phyloP scores from a whole-genome alignment of 92 coral and sea anemone species.

The Pocillopora grandis region DNA sequence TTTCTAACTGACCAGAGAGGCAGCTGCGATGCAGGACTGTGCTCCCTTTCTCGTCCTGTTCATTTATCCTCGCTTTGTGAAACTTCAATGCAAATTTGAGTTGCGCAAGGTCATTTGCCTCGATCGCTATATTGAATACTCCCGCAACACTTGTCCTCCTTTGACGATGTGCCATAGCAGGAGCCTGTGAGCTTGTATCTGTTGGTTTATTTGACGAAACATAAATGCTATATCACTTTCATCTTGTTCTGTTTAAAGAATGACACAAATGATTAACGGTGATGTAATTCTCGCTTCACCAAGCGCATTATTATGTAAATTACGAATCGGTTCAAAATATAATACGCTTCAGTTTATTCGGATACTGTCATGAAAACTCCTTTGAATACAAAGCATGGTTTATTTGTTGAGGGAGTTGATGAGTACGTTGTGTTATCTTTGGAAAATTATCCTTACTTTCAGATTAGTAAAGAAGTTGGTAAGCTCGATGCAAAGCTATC shows the following conservation, averaged over 20 bases:
- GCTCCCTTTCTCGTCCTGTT: constrained; percentile 78
- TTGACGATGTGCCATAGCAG: constrained; percentile 19
- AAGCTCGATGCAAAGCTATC: background rate
- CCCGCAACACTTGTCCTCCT: constrained; percentile 26
- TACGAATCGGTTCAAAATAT: background rate
- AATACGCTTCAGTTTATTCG: constrained; percentile 5
- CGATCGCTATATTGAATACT: constrained; percentile 74
- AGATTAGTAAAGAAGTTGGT: background rate
- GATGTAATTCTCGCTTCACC: constrained; percentile 12
- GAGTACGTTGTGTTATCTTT: constrained; percentile 2
- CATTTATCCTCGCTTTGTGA: constrained; percentile 63
- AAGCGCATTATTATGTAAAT: constrained; percentile 40
- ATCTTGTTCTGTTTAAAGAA: background rate
- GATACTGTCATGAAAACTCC: constrained; percentile 11
- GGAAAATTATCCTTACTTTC: background rate
- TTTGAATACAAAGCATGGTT: background rate
- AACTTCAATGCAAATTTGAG: constrained; percentile 71
- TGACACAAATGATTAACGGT: constrained; percentile 14
- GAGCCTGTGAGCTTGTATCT: background rate
- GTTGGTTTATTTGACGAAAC: background rate
- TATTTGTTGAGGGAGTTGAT: background rate
- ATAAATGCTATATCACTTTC: constrained; percentile 5
- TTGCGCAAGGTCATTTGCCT: constrained; percentile 77
- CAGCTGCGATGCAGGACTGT: constrained; percentile 84
- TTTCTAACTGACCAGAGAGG: constrained; percentile 73